Base-by-base conservation (phyloP, 2,797 vertebrate species). In the Neosilurus hyrtlii region DNA sequence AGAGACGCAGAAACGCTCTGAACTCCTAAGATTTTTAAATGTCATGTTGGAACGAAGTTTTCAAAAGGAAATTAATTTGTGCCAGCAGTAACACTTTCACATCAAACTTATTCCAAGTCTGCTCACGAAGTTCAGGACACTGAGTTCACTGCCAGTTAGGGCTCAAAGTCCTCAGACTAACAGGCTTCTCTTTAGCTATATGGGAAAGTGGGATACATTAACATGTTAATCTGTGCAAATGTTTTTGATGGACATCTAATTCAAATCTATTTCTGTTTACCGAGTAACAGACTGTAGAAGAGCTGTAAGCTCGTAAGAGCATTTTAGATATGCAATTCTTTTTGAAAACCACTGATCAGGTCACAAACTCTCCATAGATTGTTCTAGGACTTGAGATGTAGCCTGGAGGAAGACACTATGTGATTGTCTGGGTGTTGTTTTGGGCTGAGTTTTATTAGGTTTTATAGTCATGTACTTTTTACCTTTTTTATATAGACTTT, bases 21-120 rank as follows among this genome's bases (percentile, higher is more conserved):
- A 82, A 82, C 71, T 85, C 85, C 24, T 30, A 68, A 81, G 54
- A 82, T 68, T 73, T 84, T 54, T 66, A 57, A 74, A 79, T 61
- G 79, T 75, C 54, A 79, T 14, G 16, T 72, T 43, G 0, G 14
- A 73, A 63, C 35, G 61, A 66, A 49, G 65, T 66, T 24, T 81
- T 20, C 37, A 14, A 62, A 77, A 54, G 35, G n/a, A 75, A 86
- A 81, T 49, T 57, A 24, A 66, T 15, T 1, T 24, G 51, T 76
- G 79, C 37, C 79, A 83, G 57, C 70, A 49, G 35, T 81, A 68
- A 37, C 52, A 83, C 59, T 22, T 83, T 43, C 62, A 59, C 35
- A 74, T 83, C 61, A 61, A 54, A 75, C 77, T 74, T 51, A 79
- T 68, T 73, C 80, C 65, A 62, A 85, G 80, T 79, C 78, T 82